phyloP scores from a whole-genome alignment of 2,113 vertebrate species.

The Phyllostomus discolor region DNA sequence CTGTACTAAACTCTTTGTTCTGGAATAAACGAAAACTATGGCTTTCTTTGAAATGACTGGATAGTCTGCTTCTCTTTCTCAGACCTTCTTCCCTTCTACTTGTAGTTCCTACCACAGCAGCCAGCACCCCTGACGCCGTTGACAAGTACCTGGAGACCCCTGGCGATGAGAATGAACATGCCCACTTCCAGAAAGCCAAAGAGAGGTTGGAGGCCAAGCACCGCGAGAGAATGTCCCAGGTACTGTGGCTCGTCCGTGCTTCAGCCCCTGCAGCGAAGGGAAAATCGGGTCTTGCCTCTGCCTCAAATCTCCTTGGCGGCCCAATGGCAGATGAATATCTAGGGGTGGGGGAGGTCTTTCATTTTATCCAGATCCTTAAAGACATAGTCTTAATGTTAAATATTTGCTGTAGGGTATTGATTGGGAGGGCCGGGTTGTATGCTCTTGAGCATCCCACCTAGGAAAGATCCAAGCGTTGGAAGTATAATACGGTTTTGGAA shows the following conservation, averaged over 20 bases:
- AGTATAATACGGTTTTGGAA: not conserved
- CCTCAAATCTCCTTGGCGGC: not conserved
- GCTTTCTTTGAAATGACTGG: not conserved
- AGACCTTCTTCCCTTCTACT: not conserved
- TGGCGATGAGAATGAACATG: slow-evolving; percentile 96
- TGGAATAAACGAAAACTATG: not conserved
- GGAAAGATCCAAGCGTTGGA: not conserved
- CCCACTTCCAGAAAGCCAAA: slow-evolving; percentile 97
- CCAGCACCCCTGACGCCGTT: slow-evolving; percentile 93
- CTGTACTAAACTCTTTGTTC: slow-evolving; percentile 33
- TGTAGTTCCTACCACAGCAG: slow-evolving; percentile 93
- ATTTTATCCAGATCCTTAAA: not conserved
- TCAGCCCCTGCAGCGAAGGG: accelerated
- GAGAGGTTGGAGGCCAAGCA: slow-evolving; percentile 97
- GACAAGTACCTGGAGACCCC: slow-evolving; percentile 97
- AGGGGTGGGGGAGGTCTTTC: not conserved
- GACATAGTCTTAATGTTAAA: not conserved
- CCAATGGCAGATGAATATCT: not conserved
- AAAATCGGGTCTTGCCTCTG: not conserved
- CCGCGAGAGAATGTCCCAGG: slow-evolving; percentile 97
- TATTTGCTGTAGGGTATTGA: accelerated
- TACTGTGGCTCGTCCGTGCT: slow-evolving; percentile 42
- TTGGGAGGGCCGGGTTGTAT: not conserved
- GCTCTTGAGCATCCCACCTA: not conserved
- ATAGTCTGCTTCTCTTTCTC: slow-evolving; percentile 58